Evolutionary conservation across 53 echinoderm and acorn worm species (phyloP), one percentile per base, ranked within the genome.

Genomic region (Henricia sp.): DNA sequence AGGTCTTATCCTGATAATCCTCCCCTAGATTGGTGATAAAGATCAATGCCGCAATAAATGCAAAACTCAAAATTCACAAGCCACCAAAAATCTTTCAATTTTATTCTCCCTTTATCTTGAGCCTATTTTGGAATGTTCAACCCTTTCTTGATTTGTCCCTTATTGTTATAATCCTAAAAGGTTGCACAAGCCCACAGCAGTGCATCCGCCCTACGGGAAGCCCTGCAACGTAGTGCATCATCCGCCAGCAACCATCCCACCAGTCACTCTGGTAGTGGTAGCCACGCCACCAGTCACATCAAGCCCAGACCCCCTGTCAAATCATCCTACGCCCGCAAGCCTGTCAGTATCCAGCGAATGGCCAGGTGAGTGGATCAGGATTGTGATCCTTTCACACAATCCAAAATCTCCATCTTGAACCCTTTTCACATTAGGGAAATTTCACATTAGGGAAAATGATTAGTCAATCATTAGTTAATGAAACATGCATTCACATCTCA

Each of bases 131-230:
- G n/a, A n/a, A n/a, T n/a, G n/a, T n/a, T n/a, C n/a, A n/a, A n/a
- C n/a, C n/a, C n/a, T n/a, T n/a, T n/a, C n/a, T n/a, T n/a, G 40
- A 51, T 40, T 32, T 58, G 8, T 30, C 60, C 54, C 27, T 19
- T 35, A 39, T 82, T 82, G 59, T 41, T 28, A 34, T 64, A 23
- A 46, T 72, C 50, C 65, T 52, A 23, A 67, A 20, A 67, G 95
- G 74, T 95, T 82, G 95, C 95, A 53, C 91, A 95, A 68, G 95
- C 95, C 48, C 95, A 95, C 44, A 73, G 89, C 35, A 86, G 69
- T 68, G 80, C 89, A 14, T 86, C 92, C 0, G 88, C 93, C 48
- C 71, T 91, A n/a, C 91, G 94, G 50, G 91, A 94, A 46, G 94
- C 94, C 41, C 85, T 94, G 10, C 94, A 88, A 21, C 75, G 94